Percentiles rank a stretch among this genome's conserved stretches.
phyloP scores from a whole-genome alignment of 1,140 invertebrate species.

The Pseudachorutes palmiensis region DNA sequence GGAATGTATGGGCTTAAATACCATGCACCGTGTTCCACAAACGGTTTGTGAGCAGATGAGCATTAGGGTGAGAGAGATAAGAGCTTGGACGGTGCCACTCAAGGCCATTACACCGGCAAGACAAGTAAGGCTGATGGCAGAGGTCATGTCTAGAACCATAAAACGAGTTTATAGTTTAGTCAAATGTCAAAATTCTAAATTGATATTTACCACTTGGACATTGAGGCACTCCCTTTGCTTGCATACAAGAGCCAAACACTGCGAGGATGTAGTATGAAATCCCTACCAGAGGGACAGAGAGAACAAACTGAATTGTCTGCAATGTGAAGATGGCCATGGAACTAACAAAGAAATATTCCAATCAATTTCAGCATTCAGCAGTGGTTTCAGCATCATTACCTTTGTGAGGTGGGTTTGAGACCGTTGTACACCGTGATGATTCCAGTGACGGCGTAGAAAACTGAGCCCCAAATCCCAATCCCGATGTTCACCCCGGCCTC shows the following conservation, averaged over 20 bases:
- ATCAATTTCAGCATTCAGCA: too few relatives aligned
- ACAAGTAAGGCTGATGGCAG: slow-evolving; percentile 23
- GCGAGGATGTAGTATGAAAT: slow-evolving; percentile 35
- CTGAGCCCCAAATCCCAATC: slow-evolving; percentile 35
- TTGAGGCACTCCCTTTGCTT: slow-evolving; percentile 20
- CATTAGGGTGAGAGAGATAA: slow-evolving; percentile 32
- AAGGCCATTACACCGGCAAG: slow-evolving; percentile 32
- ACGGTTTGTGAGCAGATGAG: slow-evolving; percentile 35
- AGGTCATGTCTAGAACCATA: not conserved
- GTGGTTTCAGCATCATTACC: too few relatives aligned
- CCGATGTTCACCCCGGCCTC: slow-evolving; percentile 35
- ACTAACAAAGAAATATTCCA: slow-evolving; percentile 19
- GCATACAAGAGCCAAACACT: slow-evolving; percentile 36
- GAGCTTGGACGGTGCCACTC: slow-evolving; percentile 30
- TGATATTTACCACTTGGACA: slow-evolving; percentile 18
- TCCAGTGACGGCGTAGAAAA: slow-evolving; percentile 28
- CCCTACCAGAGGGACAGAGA: slow-evolving; percentile 31
- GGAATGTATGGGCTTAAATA: slow-evolving; percentile 3
- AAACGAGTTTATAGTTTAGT: not conserved
- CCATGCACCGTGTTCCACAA: slow-evolving; percentile 36
- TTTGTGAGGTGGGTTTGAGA: slow-evolving; percentile 29
- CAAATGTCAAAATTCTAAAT: not conserved
- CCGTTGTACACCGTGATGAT: slow-evolving; percentile 30
- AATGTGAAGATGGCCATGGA: slow-evolving; percentile 32
- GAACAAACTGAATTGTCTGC: slow-evolving; percentile 33